These are phyloP conservation scores for Drosophila bifasciata DNA, from an alignment of 1,140 invertebrate species.

Conservation along the genomic window DNA sequence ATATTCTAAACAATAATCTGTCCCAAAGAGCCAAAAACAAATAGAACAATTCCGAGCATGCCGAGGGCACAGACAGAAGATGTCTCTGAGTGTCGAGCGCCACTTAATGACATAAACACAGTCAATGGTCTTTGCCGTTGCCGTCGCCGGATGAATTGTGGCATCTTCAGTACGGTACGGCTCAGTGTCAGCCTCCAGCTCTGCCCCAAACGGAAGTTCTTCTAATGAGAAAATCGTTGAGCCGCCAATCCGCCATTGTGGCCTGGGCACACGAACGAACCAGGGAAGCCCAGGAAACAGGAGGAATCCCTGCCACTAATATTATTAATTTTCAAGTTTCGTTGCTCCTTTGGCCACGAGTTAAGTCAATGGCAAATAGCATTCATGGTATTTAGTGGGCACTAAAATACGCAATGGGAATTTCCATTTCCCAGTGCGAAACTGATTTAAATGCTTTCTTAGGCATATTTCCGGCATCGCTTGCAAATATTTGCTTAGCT, in stretches of 20 bases:
- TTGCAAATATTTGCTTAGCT: slow-evolving; percentile 45
- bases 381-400: slow-evolving; percentile 67
- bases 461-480: slow-evolving; percentile 53
- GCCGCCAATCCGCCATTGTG: slow-evolving; percentile 37
- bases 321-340: slow-evolving; percentile 71
- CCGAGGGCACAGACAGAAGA: slow-evolving; percentile 24
- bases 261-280: slow-evolving; percentile 15
- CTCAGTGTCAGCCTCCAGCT: neutral
- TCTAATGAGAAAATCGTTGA: slow-evolving; percentile 67
- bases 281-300: neutral
- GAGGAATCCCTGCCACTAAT: slow-evolving; percentile 29
- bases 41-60: slow-evolving; percentile 44
- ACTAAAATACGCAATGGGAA: slow-evolving; percentile 52
- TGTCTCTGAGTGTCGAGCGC: slow-evolving; percentile 35
- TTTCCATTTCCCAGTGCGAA: slow-evolving; percentile 61
- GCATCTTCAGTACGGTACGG: slow-evolving; percentile 13
- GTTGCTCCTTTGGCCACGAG: slow-evolving; percentile 8
- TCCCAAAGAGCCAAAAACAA: slow-evolving; percentile 27
- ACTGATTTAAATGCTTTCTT: slow-evolving; percentile 73
- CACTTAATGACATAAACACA: slow-evolving; percentile 73
- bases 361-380: slow-evolving; percentile 50
- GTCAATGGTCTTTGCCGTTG: slow-evolving; percentile 11
- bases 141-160: slow-evolving; percentile 14
- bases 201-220: slow-evolving; percentile 58
- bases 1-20: slow-evolving; percentile 61